Percentiles rank a stretch among this genome's conserved stretches.
Conservation (phyloP, 2,888 invertebrate genomes). For the Agriopis marginaria region DNA sequence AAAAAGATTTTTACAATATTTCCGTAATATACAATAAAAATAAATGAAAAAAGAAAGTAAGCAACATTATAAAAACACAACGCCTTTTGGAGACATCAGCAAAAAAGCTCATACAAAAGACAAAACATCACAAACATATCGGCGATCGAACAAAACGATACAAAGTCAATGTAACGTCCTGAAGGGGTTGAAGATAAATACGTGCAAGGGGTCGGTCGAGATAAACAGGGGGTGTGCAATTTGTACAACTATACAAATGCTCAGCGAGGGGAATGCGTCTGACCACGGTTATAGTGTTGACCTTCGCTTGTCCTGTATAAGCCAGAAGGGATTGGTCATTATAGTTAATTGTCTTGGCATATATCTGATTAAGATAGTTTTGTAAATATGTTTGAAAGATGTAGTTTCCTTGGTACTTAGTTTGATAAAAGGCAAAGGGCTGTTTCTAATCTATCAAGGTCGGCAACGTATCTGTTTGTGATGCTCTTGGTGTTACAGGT, state of each 20-base stretch:
- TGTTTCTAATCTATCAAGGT: too few species aligned
- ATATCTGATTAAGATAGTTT: neutral
- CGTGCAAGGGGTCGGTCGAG: constrained; percentile 73
- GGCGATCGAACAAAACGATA: constrained; percentile 70
- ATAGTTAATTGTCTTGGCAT: neutral
- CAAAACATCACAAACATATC: constrained; percentile 50
- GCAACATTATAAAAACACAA: too few species aligned
- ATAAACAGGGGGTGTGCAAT: constrained; percentile 83
- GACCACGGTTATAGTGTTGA: constrained; percentile 44
- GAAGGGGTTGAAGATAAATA: constrained; percentile 83
- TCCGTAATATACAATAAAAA: too few species aligned
- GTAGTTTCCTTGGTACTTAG: neutral
- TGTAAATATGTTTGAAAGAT: neutral
- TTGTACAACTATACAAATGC: constrained; percentile 81
- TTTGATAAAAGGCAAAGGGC: neutral
- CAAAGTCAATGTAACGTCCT: constrained; percentile 77
- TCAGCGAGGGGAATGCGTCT: constrained; percentile 51
- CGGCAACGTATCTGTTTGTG: too few species aligned
- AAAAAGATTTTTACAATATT: too few species aligned
- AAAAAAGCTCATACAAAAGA: constrained; percentile 39
- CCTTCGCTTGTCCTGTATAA: constrained; percentile 37
- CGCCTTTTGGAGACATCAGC: neutral
- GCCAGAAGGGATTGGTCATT: neutral
- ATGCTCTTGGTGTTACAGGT: too few species aligned
- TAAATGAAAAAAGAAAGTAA: too few species aligned